Conservation (phyloP, 2,888 invertebrate species). For the Dicranocentrus wangi region DNA sequence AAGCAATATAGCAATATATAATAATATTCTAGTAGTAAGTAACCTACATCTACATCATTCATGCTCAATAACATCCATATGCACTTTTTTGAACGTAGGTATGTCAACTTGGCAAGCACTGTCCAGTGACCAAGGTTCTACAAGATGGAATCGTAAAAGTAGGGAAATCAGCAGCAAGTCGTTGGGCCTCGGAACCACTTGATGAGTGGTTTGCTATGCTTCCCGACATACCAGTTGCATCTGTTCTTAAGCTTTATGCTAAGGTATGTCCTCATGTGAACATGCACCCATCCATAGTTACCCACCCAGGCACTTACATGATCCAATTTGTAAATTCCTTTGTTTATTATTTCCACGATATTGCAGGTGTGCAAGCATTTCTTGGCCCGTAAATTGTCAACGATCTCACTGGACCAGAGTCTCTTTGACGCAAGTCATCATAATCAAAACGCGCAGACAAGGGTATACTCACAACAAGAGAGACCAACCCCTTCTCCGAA, state of each 20-base stretch:
- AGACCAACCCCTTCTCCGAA: slow-evolving; percentile 77
- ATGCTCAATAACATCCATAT: not conserved
- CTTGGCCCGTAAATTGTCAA: slow-evolving; percentile 84
- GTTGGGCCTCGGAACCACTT: slow-evolving; percentile 80
- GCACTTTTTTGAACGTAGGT: slow-evolving; percentile 76
- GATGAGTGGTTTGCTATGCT: slow-evolving; percentile 93
- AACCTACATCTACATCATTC: not conserved
- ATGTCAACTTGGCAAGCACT: slow-evolving; percentile 93
- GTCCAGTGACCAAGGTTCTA: slow-evolving; percentile 87
- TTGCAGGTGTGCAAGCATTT: slow-evolving; percentile 84
- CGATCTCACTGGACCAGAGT: slow-evolving; percentile 84
- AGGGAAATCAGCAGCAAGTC: slow-evolving; percentile 80
- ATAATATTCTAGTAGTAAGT: not conserved
- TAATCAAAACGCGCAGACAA: slow-evolving; percentile 50
- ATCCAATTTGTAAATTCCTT: too few species aligned
- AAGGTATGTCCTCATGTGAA: too few species aligned
- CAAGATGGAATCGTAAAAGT: slow-evolving; percentile 92
- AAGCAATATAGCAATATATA: not conserved
- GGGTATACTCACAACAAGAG: slow-evolving; percentile 74
- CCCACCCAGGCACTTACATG: too few species aligned
- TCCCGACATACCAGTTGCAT: slow-evolving; percentile 86
- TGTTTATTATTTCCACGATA: too few species aligned
- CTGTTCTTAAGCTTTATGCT: slow-evolving; percentile 90
- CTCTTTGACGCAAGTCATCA: slow-evolving; percentile 80
- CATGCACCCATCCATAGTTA: too few species aligned